phyloP scores from a whole-genome alignment of 1,140 invertebrate species.

The Melipona quadrifasciata region DNA sequence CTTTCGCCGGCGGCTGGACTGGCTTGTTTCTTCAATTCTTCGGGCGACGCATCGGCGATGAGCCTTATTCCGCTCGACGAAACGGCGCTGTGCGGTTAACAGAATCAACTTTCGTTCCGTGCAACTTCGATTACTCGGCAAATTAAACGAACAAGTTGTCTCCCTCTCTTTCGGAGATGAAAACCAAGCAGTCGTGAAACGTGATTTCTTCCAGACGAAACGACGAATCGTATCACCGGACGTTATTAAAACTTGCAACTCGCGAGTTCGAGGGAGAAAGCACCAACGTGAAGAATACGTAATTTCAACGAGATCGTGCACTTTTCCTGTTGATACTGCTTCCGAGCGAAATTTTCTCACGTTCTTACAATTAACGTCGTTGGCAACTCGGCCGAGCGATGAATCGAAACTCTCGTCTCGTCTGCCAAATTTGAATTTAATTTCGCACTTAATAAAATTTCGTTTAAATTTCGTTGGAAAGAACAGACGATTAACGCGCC shows the following conservation, averaged over 20 bases:
- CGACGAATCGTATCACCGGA: not conserved
- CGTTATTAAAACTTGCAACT: not conserved
- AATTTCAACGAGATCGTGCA: constrained; percentile 43
- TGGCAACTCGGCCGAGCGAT: too few relatives aligned
- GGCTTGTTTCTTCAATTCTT: not conserved
- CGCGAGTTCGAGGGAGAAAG: not conserved
- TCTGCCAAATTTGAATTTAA: constrained; percentile 23
- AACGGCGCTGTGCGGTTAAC: not conserved
- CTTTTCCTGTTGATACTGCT: not conserved
- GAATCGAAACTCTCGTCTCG: too few relatives aligned
- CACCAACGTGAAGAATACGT: not conserved
- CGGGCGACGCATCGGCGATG: not conserved
- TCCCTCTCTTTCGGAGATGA: not conserved
- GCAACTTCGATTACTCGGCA: not conserved
- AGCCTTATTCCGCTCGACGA: not conserved
- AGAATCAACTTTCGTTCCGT: not conserved
- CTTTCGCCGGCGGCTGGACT: not conserved
- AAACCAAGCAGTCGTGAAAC: not conserved
- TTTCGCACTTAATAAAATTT: too few relatives aligned
- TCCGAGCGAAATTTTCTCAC: not conserved
- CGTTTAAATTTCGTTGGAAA: too few relatives aligned
- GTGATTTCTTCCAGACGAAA: too few relatives aligned
- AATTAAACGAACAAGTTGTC: not conserved
- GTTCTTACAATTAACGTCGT: too few relatives aligned
- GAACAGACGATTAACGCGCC: constrained; percentile 33